These are phyloP conservation scores for Melipona quadrifasciata DNA, from an alignment of 1,140 invertebrate species.

Conservation along the genomic window DNA sequence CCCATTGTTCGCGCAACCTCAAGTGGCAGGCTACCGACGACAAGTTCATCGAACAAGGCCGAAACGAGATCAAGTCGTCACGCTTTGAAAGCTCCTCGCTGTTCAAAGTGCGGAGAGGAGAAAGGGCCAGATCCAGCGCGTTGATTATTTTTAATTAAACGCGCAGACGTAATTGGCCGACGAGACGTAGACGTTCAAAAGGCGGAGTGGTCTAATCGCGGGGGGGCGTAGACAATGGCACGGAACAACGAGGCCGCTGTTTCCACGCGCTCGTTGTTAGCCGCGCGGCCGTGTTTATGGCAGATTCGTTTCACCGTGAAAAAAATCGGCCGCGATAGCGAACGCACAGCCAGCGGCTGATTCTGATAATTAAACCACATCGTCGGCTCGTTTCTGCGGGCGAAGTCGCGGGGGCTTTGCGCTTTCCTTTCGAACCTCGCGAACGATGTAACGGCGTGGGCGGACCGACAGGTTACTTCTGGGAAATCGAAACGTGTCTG, in stretches of 20 bases:
- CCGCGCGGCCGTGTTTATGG: constrained; percentile 62
- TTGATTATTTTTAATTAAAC: constrained; percentile 62
- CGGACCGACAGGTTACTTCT: constrained; percentile 60
- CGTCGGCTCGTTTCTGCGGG: constrained; percentile 29
- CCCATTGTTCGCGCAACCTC: not conserved
- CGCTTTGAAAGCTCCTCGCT: too few relatives aligned
- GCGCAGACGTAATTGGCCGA: constrained; percentile 56
- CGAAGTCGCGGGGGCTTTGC: constrained; percentile 12
- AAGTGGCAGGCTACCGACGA: not conserved
- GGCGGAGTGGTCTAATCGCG: constrained; percentile 42
- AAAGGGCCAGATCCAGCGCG: constrained; percentile 13
- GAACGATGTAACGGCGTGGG: constrained; percentile 28
- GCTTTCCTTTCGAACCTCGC: constrained; percentile 42
- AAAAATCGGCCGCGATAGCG: constrained; percentile 62
- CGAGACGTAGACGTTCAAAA: constrained; percentile 35
- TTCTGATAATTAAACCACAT: constrained; percentile 57
- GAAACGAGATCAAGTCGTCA: not conserved
- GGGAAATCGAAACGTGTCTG: constrained; percentile 68
- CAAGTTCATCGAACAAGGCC: not conserved
- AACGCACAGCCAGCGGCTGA: not conserved
- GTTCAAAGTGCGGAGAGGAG: not conserved
- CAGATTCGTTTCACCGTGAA: constrained; percentile 60
- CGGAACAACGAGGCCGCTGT: constrained; percentile 55
- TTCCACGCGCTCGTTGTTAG: constrained; percentile 43
- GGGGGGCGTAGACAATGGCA: constrained; percentile 56